Conservation (phyloP, 1,140 invertebrate species). For the Gonioctena quinquepunctata region DNA sequence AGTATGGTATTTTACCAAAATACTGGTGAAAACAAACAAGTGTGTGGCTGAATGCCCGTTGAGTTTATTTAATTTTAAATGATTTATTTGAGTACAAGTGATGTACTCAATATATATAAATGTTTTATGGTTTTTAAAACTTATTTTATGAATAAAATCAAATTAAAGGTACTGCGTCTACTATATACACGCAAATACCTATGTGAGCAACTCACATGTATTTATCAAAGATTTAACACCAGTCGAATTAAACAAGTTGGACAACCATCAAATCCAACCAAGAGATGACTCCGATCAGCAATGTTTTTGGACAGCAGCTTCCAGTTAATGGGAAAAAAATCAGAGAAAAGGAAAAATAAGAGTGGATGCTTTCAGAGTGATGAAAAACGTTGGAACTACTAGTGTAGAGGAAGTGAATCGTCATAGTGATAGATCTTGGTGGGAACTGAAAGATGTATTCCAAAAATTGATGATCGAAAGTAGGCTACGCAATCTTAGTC, state of each 20-base stretch:
- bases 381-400: constrained; percentile 3
- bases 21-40: constrained; percentile 30
- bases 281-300: constrained; percentile 3
- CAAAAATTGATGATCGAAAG: constrained; percentile 28
- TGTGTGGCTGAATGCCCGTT: constrained; percentile 18
- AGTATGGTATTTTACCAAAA: constrained; percentile 54
- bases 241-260: not conserved
- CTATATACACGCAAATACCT: not conserved
- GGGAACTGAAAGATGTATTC: constrained; percentile 17
- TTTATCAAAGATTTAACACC: not conserved
- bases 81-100: constrained; percentile 34
- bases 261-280: not conserved
- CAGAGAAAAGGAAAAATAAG: not conserved
- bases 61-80: constrained; percentile 34
- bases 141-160: constrained; percentile 27
- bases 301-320: constrained; percentile 7
- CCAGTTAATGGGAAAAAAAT: not conserved
- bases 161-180: not conserved
- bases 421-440: constrained; percentile 3
- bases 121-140: constrained; percentile 28
- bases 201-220: constrained; percentile 27
- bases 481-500: constrained; percentile 39
- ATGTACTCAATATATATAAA: constrained; percentile 27
- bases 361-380: not conserved
- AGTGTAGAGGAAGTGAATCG: constrained; percentile 12